Conservation (phyloP, 2,113 vertebrate species). For the Elephantulus edwardii region DNA sequence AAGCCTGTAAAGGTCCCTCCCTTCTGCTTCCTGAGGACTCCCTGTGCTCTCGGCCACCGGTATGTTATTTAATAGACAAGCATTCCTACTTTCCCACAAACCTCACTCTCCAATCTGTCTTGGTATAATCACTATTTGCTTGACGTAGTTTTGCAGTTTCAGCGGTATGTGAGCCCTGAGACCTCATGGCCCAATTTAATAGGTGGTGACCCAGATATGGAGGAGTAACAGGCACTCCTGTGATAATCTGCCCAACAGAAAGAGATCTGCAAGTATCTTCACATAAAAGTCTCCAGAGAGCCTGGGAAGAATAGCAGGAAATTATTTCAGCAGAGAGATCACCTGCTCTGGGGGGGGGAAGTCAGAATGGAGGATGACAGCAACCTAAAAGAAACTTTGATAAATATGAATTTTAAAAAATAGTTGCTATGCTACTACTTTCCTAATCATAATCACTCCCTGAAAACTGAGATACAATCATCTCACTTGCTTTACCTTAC, state of each 20-base stretch:
- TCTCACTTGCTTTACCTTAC: conserved; percentile 2
- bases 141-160: background rate
- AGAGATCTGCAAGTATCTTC: conserved; percentile 41
- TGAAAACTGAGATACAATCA: conserved; percentile 13
- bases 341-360: background rate
- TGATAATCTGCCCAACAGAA: conserved; percentile 26
- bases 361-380: conserved; percentile 17
- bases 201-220: conserved; percentile 11
- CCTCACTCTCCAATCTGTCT: background rate
- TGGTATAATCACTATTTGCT: conserved; percentile 20
- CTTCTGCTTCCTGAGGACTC: background rate
- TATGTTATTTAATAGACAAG: background rate
- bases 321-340: conserved; percentile 56
- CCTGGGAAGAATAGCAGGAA: conserved; percentile 57
- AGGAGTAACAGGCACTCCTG: conserved; percentile 46
- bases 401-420: conserved; percentile 37
- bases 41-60: background rate
- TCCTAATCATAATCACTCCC: conserved; percentile 13
- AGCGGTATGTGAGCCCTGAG: conserved; percentile 1
- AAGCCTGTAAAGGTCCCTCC: background rate
- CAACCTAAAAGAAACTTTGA: conserved; percentile 45
- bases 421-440: conserved; percentile 30
- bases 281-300: conserved; percentile 53
- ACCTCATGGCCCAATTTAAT: conserved; percentile 10
- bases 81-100: background rate